Evolutionary conservation across 2,888 invertebrate genomes (phyloP), one percentile per base, ranked within the genome.

Genomic region (Habrosyne pyritoides): DNA sequence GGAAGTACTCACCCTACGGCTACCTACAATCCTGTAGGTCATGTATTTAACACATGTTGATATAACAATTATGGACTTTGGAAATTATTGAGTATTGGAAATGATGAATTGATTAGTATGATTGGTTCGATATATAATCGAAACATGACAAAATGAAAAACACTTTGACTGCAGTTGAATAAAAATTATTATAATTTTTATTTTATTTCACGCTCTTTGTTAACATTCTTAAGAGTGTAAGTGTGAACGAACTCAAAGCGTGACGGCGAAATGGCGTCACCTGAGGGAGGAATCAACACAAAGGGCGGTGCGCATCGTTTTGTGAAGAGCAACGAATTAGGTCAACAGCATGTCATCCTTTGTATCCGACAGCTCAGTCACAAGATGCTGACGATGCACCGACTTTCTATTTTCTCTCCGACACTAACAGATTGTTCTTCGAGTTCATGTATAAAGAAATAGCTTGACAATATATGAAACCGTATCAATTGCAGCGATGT

Each of bases 261-360:
- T 58, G 56, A 47, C 55, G 52, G 55, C 10, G 47, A 60, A 59
- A 51, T 62, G 68, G 59, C 58, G 61, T 69, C 62, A 70, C 53
- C 14, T 21, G 53, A 54, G 47, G 50, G 51, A 33, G 54, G 49
- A 53, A 53, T 48, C 52, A 42, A 49, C 56, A 68, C 67, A 67
- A 67, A 68, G 61, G 64, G 65, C 47, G 53, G 50, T 59, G 56
- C 61, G 60, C 48, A 49, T 64, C 24, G 24, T 59, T 66, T 56
- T 56, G 52, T 59, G 55, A 63, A 67, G 59, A 60, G 63, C 18
- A 36, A 53, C 53, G 55, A 74, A 68, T 61, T 73, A 54, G 74
- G 76, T 75, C 72, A 75, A 68, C 64, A 64, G 59, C 58, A 47
- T 56, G 46, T n/a, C 10, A 10, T 21, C 8, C 36, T 7, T n/a